Conservation (phyloP, 2,797 vertebrate genomes). For the Acanthurus leucopareius region DNA sequence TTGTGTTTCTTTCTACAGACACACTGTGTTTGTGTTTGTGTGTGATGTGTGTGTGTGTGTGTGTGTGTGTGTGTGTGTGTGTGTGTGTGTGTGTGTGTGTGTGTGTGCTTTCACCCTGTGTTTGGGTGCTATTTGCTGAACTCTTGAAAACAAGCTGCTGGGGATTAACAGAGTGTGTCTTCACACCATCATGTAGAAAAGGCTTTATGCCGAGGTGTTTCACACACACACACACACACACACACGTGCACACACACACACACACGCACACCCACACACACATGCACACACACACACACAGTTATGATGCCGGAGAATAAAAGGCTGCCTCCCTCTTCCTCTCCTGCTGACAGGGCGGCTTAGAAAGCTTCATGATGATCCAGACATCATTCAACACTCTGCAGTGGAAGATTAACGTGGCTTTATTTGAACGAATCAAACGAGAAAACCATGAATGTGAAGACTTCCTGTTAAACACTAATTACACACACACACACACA, state of each 20-base stretch:
- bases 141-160: slow-evolving; percentile 66
- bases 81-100: slow-evolving; percentile 23
- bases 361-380: slow-evolving; percentile 57
- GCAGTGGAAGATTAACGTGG: slow-evolving; percentile 48
- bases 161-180: slow-evolving; percentile 64
- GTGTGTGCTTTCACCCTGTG: slow-evolving; percentile 23
- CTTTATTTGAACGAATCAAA: slow-evolving; percentile 63
- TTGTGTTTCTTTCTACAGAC: neutral
- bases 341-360: slow-evolving; percentile 56
- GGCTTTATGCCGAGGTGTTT: slow-evolving; percentile 39
- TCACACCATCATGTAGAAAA: slow-evolving; percentile 54
- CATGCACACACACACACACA: slow-evolving; percentile 16
- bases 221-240: slow-evolving; percentile 26
- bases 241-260: slow-evolving; percentile 27
- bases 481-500: slow-evolving; percentile 28
- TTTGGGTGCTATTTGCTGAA: slow-evolving; percentile 56
- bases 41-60: slow-evolving; percentile 25
- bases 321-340: slow-evolving; percentile 19
- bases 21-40: neutral
- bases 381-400: slow-evolving; percentile 65
- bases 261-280: slow-evolving; percentile 30
- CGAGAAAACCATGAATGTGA: slow-evolving; percentile 41
- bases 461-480: slow-evolving; percentile 34
- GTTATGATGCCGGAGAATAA: slow-evolving; percentile 20
- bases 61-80: slow-evolving; percentile 28